Evolutionary conservation across 2,797 vertebrate genomes (phyloP).

Genomic region (Sphenopsis melanotis): DNA sequence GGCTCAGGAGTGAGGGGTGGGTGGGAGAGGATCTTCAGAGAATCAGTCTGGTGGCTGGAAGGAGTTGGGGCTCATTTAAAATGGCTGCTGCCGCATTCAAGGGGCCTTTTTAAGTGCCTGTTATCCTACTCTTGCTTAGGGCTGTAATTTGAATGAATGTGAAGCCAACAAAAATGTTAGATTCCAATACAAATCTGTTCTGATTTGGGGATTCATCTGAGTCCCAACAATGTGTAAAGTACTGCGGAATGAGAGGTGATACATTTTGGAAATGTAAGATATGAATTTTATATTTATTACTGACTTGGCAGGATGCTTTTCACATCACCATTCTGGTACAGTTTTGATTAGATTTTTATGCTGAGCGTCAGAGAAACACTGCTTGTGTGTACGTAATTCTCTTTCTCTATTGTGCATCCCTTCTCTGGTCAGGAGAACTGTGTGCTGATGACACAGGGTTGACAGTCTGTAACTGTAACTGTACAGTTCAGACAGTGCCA

Average conservation of each 20-base stretch:
- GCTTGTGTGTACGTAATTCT: slow-evolving; percentile 33
- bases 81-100: slow-evolving; percentile 7
- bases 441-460: slow-evolving; percentile 21
- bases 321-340: slow-evolving; percentile 58
- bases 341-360: slow-evolving; percentile 69
- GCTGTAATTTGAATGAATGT: slow-evolving; percentile 40
- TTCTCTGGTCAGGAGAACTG: slow-evolving; percentile 31
- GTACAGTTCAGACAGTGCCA: neutral
- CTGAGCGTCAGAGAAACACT: slow-evolving; percentile 54
- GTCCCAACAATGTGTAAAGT: slow-evolving; percentile 50
- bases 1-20: neutral
- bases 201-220: slow-evolving; percentile 51
- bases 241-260: slow-evolving; percentile 44
- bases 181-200: slow-evolving; percentile 57
- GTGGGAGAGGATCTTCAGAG: neutral
- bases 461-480: neutral
- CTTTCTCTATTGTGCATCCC: slow-evolving; percentile 12
- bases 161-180: slow-evolving; percentile 57
- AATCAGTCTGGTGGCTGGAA: neutral
- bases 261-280: slow-evolving; percentile 43
- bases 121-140: slow-evolving; percentile 7
- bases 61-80: slow-evolving; percentile 7
- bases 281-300: slow-evolving; percentile 67
- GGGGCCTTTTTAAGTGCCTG: slow-evolving; percentile 58
- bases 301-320: slow-evolving; percentile 64